These are phyloP conservation scores for Oriolus oriolus DNA, from an alignment of 2,113 vertebrate species.

Conservation along the genomic window DNA sequence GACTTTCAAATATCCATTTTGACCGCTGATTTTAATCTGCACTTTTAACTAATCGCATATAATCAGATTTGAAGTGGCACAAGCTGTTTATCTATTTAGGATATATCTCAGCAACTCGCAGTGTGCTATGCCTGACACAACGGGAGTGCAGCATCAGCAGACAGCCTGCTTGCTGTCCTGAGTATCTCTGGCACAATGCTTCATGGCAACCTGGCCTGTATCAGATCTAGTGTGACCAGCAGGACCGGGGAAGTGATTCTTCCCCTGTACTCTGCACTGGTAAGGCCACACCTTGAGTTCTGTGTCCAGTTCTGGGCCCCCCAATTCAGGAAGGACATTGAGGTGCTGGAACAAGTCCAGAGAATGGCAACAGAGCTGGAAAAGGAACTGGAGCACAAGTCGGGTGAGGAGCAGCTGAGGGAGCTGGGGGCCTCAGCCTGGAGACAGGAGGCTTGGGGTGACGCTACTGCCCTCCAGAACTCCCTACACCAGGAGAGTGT, in stretches of 20 bases:
- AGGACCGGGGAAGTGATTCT: not conserved
- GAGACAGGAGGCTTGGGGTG: not conserved
- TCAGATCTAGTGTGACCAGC: not conserved
- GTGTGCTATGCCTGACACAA: fast-evolving
- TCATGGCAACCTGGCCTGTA: not conserved
- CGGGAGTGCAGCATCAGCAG: not conserved
- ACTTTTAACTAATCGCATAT: not conserved
- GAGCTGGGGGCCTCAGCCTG: not conserved
- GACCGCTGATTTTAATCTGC: not conserved
- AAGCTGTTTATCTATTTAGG: not conserved
- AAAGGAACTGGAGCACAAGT: not conserved
- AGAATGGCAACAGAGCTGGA: not conserved
- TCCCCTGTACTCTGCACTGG: not conserved
- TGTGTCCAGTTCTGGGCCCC: not conserved
- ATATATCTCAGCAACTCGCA: too few relatives aligned
- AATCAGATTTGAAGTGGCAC: not conserved
- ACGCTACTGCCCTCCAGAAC: not conserved
- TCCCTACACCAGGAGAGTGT: not conserved
- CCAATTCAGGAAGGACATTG: not conserved
- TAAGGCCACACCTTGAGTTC: not conserved
- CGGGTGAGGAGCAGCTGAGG: not conserved
- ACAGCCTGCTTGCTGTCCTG: fast-evolving
- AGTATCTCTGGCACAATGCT: not conserved
- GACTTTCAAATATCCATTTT: not conserved
- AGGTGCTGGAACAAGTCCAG: not conserved